Base-by-base conservation (phyloP, 2,113 vertebrate genomes). In the Chaetodon auriga region DNA sequence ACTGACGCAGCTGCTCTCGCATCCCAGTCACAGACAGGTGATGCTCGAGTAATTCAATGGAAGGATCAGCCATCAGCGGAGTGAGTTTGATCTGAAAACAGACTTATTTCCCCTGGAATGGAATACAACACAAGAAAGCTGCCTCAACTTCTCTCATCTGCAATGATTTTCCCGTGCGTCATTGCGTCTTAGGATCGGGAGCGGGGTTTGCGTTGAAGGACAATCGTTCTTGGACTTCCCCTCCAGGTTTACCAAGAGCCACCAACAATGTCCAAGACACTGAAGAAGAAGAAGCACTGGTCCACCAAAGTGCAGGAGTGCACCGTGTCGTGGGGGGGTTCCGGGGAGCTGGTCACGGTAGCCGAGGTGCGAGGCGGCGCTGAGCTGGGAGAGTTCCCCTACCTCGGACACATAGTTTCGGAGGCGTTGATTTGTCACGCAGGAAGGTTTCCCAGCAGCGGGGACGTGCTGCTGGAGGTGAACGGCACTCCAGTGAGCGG, bases 271-370 rank as follows among this genome's bases (percentile, higher is more conserved):
- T 98, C 97, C 92, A 98, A 98, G 92, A 98, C 97, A 60, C 95
- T 99, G 93, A 97, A 97, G 84, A 98, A 97, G 95, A 97, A 97
- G 95, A 97, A 97, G 93, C 97, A 99, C 94, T 99, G 97, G 97
- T 96, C 96, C 65, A 90, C 95, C 74, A 98, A 97, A 94, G 96
- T 98, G 90, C 97, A 97, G 94, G 97, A 99, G 95, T 96, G 96
- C 90, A 92, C 95, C 48, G 93, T 97, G 85, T 97, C 97, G 62
- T 97, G 97, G 96, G 93, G 95, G 30, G 93, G 85, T 3, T 89
- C 92, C 68, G 95, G 96, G 68, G 96, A 96, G 86, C 87, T 96
- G 84, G 85, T 90, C 79, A 78, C 94, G 11, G 93, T 94, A 82
- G 90, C 94, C 86, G 97, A 97, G 92, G 92, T 98, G 86, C 93